phyloP scores from a whole-genome alignment of 2,888 invertebrate genomes.

The Cetonia aurata region DNA sequence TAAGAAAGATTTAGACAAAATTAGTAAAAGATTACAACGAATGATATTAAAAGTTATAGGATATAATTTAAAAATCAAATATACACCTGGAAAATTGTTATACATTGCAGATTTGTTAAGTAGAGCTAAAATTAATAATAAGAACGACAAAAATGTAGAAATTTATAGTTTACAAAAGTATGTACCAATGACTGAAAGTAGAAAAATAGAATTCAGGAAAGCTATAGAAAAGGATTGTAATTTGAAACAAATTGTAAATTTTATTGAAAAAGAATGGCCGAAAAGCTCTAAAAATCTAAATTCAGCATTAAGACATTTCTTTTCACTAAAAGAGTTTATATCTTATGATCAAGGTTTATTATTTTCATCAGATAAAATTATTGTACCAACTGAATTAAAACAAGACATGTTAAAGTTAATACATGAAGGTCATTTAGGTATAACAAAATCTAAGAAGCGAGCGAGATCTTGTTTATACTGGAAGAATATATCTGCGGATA shows the following conservation, averaged over 20 bases:
- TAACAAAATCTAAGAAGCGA: conserved; percentile 19
- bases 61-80: conserved; percentile 53
- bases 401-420: conserved; percentile 46
- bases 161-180: conserved; percentile 35
- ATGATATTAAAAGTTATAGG: conserved; percentile 53
- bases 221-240: background rate
- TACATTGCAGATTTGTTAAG: conserved; percentile 50
- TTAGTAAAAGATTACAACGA: conserved; percentile 54
- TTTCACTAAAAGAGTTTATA: conserved; percentile 12
- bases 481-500: conserved; percentile 52
- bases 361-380: conserved; percentile 47
- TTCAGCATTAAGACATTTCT: conserved; percentile 3
- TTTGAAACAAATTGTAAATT: too few relatives aligned
- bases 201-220: background rate
- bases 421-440: conserved; percentile 51
- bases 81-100: conserved; percentile 53
- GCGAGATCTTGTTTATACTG: conserved; percentile 52
- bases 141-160: background rate
- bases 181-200: conserved; percentile 15
- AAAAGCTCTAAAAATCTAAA: conserved; percentile 7
- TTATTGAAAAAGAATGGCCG: conserved; percentile 51
- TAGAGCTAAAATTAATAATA: conserved; percentile 42
- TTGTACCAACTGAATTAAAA: conserved; percentile 44
- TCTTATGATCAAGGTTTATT: conserved; percentile 45
- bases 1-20: conserved; percentile 49